These are phyloP conservation scores for Drosophila prosaltans DNA, from an alignment of 1,140 invertebrate species.

Conservation along the genomic window DNA sequence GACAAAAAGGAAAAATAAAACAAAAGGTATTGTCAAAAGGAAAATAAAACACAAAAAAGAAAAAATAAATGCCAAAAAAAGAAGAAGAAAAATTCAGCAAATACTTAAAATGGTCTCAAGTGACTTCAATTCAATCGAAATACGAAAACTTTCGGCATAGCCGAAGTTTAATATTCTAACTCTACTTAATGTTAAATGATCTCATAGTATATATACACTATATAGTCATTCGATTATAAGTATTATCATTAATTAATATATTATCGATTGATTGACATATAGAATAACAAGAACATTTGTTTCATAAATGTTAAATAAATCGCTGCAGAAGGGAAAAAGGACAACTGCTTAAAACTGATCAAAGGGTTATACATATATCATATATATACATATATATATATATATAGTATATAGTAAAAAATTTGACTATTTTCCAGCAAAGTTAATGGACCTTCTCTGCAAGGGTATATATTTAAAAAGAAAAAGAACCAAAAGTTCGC, in stretches of 20 bases:
- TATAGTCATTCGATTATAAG: too few species aligned
- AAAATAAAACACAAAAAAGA: neutral
- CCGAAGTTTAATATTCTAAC: neutral
- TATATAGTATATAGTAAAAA: too few species aligned
- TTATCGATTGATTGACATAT: too few species aligned
- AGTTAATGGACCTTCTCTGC: slow-evolving; percentile 33
- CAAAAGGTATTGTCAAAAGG: slow-evolving; percentile 49
- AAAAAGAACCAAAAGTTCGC: slow-evolving; percentile 3
- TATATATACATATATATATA: too few species aligned
- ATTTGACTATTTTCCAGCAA: slow-evolving; percentile 42
- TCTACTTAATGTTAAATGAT: neutral
- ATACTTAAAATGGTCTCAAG: slow-evolving; percentile 76
- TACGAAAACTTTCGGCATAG: slow-evolving; percentile 23
- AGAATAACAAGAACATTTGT: too few species aligned
- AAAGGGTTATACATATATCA: too few species aligned
- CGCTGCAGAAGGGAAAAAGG: too few species aligned
- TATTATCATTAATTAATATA: too few species aligned
- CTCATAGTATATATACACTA: too few species aligned
- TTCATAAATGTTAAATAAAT: too few species aligned
- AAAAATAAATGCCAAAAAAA: slow-evolving; percentile 48
- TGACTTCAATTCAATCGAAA: slow-evolving; percentile 64
- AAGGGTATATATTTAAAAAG: neutral
- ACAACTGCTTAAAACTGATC: too few species aligned
- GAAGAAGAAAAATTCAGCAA: slow-evolving; percentile 57
- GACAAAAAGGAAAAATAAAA: slow-evolving; percentile 29